phyloP scores from a whole-genome alignment of 2,113 vertebrate species.

The Myxocyprinus asiaticus region DNA sequence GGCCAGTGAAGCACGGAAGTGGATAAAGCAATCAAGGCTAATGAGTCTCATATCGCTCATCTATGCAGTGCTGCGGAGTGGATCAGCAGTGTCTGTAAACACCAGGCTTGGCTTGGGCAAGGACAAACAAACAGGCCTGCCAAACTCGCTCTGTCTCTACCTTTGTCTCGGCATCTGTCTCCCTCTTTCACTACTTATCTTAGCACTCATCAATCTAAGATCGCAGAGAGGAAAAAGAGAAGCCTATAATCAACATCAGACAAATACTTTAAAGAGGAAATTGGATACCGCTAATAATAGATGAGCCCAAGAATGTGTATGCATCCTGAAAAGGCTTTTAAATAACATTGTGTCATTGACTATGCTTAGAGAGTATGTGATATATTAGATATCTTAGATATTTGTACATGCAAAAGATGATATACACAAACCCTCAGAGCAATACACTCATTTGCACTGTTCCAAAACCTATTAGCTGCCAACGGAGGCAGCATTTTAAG shows the following conservation, averaged over 20 bases:
- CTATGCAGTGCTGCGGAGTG: slow-evolving; percentile 47
- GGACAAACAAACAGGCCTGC: slow-evolving; percentile 52
- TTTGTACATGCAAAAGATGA: too few species aligned
- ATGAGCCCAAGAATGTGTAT: neutral
- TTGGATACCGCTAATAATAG: neutral
- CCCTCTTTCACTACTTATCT: slow-evolving; percentile 7
- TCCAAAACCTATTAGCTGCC: too few species aligned
- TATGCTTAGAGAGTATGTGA: too few species aligned
- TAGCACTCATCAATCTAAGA: slow-evolving; percentile 34
- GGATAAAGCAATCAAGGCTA: slow-evolving; percentile 53
- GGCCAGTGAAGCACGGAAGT: slow-evolving; percentile 33
- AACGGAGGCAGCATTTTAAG: too few species aligned
- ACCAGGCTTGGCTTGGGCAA: slow-evolving; percentile 38
- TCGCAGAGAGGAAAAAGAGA: slow-evolving; percentile 1
- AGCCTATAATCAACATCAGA: slow-evolving; percentile 12
- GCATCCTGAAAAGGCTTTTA: neutral
- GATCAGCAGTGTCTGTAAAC: slow-evolving; percentile 47
- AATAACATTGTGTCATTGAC: neutral
- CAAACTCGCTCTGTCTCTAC: slow-evolving; percentile 34
- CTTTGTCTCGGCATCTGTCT: slow-evolving; percentile 18
- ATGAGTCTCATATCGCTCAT: slow-evolving; percentile 54
- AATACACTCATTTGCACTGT: too few species aligned
- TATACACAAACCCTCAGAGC: too few species aligned
- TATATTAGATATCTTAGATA: too few species aligned
- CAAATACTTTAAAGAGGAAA: neutral